Evolutionary conservation across 2,797 vertebrate species (phyloP), one percentile per base, ranked within the genome.

Genomic region (Dallia pectoralis): DNA sequence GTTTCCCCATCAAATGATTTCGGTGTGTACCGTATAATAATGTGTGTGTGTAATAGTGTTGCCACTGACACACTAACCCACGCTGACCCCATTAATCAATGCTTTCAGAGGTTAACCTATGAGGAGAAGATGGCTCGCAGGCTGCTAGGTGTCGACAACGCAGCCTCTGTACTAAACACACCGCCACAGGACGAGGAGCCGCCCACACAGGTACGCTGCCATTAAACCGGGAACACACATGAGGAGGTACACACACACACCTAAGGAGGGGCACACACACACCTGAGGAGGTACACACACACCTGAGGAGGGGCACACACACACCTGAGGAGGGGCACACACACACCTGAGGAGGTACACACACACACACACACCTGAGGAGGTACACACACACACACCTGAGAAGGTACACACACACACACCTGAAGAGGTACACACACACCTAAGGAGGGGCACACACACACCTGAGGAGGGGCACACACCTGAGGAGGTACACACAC

Each of bases 61-160:
- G 49, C 53, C 2, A 85, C 90, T 92, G 73, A 87, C 86, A 82
- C 86, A 92, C 91, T 93, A 92, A 94, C 89, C 80, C 70, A 1
- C 51, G 53, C 87, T 88, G 85, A 87, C 78, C 40, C 72, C 87
- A 86, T 85, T 88, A 89, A 90, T 87, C 80, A 84, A 77, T 94
- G 88, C 89, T 83, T 91, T 81, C 93, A 99, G 97, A 97, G 89
- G 89, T 88, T 99, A 93, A 99, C 97, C 0, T 99, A 99, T 56
- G 98, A 99, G 81, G 98, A 99, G 89, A 98, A 98, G 93, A 99
- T 99, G 96, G 97, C 98, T 76, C 97, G 97, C 70, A 93, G 98
- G 51, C 90, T 99, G 75, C 93, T 99, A 79, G 98, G 97, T 63
- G 97, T 96, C 5, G 96, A 98, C 92, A 99, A 92, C 8, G 97